Evolutionary conservation across 2,888 invertebrate species (phyloP).

Genomic region (Anarsia innoxiella): DNA sequence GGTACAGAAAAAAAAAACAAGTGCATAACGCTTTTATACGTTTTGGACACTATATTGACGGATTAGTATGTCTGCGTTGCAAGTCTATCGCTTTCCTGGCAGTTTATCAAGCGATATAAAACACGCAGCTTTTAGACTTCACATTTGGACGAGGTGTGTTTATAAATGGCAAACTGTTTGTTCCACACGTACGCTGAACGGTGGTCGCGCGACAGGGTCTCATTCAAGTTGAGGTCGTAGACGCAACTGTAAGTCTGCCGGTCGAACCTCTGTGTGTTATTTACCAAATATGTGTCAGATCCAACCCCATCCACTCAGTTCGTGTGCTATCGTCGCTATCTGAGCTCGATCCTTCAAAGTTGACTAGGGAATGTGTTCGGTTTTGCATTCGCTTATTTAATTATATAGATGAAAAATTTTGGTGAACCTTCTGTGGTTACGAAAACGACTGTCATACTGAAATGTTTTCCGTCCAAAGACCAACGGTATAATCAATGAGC

Average conservation of each 20-base stretch:
- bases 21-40: slow-evolving; percentile 57
- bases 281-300: slow-evolving; percentile 53
- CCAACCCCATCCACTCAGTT: slow-evolving; percentile 45
- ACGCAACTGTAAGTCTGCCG: slow-evolving; percentile 75
- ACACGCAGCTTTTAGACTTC: slow-evolving; percentile 13
- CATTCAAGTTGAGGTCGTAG: slow-evolving; percentile 70
- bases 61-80: slow-evolving; percentile 37
- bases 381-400: too few relatives aligned
- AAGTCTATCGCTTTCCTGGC: slow-evolving; percentile 45
- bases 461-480: too few relatives aligned
- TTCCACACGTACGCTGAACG: slow-evolving; percentile 67
- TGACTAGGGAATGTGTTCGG: too few relatives aligned
- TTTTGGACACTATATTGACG: slow-evolving; percentile 16
- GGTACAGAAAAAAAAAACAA: slow-evolving; percentile 33
- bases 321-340: slow-evolving; percentile 59
- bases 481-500: too few relatives aligned
- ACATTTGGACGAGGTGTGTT: not conserved
- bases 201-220: slow-evolving; percentile 60
- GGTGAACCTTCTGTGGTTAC: too few relatives aligned
- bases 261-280: slow-evolving; percentile 63
- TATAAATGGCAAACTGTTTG: slow-evolving; percentile 43
- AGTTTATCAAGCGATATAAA: slow-evolving; percentile 4
- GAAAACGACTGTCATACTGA: too few relatives aligned
- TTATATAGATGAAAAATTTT: too few relatives aligned
- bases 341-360: too few relatives aligned